phyloP scores from a whole-genome alignment of 2,113 vertebrate genomes.

The Gorilla gorilla region DNA sequence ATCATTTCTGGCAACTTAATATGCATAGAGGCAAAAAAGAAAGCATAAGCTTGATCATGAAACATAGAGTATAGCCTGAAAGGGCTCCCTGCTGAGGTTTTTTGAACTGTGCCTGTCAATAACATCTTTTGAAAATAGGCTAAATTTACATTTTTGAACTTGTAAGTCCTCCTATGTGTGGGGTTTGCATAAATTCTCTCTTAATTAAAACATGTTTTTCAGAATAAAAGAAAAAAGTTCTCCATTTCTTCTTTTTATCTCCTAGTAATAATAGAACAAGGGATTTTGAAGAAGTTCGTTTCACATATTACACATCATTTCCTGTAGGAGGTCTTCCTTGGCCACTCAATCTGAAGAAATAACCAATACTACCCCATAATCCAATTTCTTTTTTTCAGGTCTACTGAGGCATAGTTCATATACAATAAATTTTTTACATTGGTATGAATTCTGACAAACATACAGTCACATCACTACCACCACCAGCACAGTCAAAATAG shows the following conservation, averaged over 20 bases:
- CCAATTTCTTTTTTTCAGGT: background rate
- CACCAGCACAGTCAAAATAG: background rate
- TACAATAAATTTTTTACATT: background rate
- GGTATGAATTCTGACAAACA: background rate
- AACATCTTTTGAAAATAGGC: constrained; percentile 69
- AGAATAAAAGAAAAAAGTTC: constrained; percentile 37
- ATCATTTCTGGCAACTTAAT: constrained; percentile 58
- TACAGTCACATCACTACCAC: background rate
- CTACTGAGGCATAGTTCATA: background rate
- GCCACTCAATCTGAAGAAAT: background rate
- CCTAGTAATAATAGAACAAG: background rate
- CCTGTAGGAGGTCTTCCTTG: background rate
- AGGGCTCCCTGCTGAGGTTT: constrained; percentile 60
- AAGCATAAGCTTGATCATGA: constrained; percentile 34
- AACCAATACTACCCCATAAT: background rate
- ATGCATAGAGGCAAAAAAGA: background rate
- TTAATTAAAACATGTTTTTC: constrained; percentile 63
- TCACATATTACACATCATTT: background rate
- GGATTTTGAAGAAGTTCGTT: constrained; percentile 25
- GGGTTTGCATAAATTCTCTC: constrained; percentile 59
- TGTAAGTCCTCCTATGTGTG: constrained; percentile 58
- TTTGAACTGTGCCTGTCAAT: constrained; percentile 68
- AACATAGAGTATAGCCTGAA: constrained; percentile 17
- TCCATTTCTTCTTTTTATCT: constrained; percentile 3
- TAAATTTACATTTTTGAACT: constrained; percentile 68